Base-by-base conservation (phyloP, 2,888 invertebrate species). In the Pristionchus arcanus region DNA sequence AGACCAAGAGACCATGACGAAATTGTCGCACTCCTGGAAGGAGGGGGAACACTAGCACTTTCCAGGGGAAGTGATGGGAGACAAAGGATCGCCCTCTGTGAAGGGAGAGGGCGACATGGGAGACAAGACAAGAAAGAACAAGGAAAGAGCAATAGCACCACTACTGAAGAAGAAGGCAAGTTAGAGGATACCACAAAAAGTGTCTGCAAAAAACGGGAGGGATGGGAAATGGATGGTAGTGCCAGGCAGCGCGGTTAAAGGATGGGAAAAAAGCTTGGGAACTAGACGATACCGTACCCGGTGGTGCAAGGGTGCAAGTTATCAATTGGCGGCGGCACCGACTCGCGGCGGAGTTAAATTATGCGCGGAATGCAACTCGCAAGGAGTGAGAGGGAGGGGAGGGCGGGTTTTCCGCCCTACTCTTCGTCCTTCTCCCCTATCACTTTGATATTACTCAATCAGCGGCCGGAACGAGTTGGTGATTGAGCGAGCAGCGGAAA, bases 371-470 rank as follows among this genome's bases (percentile, higher is more conserved):
- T 81, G 81, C 81, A 81, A 81, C 81, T 81, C 13, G 25, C n/a
- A 16, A 37, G 34, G 74, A 74, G 74, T 34, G 9, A 21, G 5
- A n/a, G n/a, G n/a, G 81, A 9, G 9, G 81, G 25, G 9, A 34
- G 49, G 81, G 81, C 81, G 81, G 81, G 74, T 74, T 74, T 74
- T 74, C 25, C 37, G 21, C 34, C 15, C 68, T 34, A 3, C 68
- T 34, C 68, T n/a, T 28, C 66, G 28, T 21, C 19, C 68, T 31
- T 13, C 68, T 19, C 21, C 42, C 74, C n/a, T 81, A 81, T 81
- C 81, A 81, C 63, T 63, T 53, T 81, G 81, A 81, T 74, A 74
- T 81, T 81, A 81, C 81, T 28, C 81, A 81, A 81, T 81, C 42
- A 77, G 7, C 31, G 28, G 49, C 42, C n/a, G 81, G 81, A 81